Conservation (phyloP, 1,140 invertebrate species). For the Melanaphis sacchari region DNA sequence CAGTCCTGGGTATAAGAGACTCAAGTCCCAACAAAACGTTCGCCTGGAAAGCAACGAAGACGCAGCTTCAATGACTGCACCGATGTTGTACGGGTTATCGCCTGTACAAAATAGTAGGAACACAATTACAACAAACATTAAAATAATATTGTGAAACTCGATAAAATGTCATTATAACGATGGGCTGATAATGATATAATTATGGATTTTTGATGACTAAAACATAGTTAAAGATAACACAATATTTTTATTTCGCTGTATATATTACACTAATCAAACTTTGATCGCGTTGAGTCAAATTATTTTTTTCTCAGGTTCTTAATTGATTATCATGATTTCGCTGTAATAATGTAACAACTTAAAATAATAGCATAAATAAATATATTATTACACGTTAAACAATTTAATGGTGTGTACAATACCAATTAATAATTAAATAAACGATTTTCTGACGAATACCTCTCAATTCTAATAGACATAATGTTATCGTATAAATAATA, state of each 20-base stretch:
- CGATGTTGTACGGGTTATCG: conserved; percentile 54
- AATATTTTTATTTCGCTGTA: not conserved
- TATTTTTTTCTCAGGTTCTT: not conserved
- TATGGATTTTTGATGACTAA: too few species aligned
- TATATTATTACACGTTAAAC: not conserved
- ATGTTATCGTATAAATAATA: too few species aligned
- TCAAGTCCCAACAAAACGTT: conserved; percentile 59
- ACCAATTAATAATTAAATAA: not conserved
- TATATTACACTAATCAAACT: not conserved
- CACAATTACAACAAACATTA: not conserved
- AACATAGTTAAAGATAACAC: not conserved
- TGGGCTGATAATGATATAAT: too few species aligned
- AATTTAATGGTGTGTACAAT: too few species aligned
- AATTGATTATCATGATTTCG: not conserved
- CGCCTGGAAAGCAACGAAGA: conserved; percentile 59
- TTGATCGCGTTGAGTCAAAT: not conserved
- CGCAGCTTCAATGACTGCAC: conserved; percentile 58
- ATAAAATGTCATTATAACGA: too few species aligned
- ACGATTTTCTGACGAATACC: not conserved
- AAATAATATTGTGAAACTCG: not conserved
- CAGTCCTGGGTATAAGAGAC: conserved; percentile 59
- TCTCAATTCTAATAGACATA: not conserved
- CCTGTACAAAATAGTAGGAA: conserved; percentile 30
- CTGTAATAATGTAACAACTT: not conserved
- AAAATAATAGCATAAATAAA: not conserved